Conservation (phyloP, 2,797 vertebrate species). For the Yasuhikotakia modesta region DNA sequence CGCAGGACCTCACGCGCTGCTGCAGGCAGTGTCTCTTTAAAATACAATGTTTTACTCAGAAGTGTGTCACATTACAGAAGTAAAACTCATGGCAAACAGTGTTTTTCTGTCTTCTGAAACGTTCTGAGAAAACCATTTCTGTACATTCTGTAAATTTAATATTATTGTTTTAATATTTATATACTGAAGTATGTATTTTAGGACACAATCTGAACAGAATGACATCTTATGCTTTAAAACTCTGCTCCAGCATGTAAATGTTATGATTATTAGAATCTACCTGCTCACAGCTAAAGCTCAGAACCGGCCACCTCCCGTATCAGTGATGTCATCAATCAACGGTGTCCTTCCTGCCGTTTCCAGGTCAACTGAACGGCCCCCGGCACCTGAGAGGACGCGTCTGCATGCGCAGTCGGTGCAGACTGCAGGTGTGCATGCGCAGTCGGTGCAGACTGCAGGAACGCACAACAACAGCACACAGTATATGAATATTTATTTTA, state of each 20-base stretch:
- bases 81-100: not conserved
- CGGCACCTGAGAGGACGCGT: not conserved
- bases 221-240: not conserved
- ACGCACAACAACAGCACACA: not conserved
- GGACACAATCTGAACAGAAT: not conserved
- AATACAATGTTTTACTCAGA: not conserved
- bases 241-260: not conserved
- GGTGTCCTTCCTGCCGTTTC: conserved; percentile 25
- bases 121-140: too few relatives aligned
- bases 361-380: conserved; percentile 53
- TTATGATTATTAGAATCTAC: conserved; percentile 27
- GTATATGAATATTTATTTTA: not conserved
- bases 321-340: conserved; percentile 58
- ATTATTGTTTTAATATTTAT: not conserved
- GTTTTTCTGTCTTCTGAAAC: not conserved
- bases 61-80: not conserved
- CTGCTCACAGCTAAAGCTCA: conserved; percentile 7
- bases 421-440: too few relatives aligned
- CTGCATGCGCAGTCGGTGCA: too few relatives aligned
- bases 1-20: conserved; percentile 30
- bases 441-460: too few relatives aligned
- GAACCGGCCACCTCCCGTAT: conserved; percentile 33
- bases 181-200: not conserved
- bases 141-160: too few relatives aligned
- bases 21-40: conserved; percentile 16